Conservation (phyloP, 1,140 invertebrate genomes). For the Drosophila nannoptera region DNA sequence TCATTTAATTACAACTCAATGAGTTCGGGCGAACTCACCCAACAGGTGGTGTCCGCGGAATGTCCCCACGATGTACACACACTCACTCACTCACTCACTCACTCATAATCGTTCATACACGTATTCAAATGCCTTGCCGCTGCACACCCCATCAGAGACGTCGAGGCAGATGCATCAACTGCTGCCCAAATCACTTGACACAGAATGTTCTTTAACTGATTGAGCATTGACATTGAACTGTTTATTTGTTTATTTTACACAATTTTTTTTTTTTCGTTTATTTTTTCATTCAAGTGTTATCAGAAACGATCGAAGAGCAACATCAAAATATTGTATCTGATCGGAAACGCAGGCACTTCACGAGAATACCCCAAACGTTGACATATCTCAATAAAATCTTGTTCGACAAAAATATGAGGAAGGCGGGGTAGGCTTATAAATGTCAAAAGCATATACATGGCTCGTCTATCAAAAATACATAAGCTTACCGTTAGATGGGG, state of each 20-base stretch:
- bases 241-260: slow-evolving; percentile 10
- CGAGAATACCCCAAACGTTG: slow-evolving; percentile 45
- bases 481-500: slow-evolving; percentile 41
- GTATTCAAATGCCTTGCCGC: slow-evolving; percentile 5
- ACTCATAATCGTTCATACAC: too few species aligned
- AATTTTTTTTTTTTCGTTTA: neutral
- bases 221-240: slow-evolving; percentile 72
- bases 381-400: slow-evolving; percentile 47
- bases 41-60: slow-evolving; percentile 57
- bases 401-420: slow-evolving; percentile 16
- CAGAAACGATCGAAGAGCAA: slow-evolving; percentile 15
- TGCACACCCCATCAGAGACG: neutral
- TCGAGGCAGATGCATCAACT: slow-evolving; percentile 42
- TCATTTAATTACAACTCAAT: slow-evolving; percentile 71
- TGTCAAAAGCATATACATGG: slow-evolving; percentile 16
- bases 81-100: slow-evolving; percentile 20
- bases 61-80: neutral
- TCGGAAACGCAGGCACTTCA: slow-evolving; percentile 33
- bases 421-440: slow-evolving; percentile 29
- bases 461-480: slow-evolving; percentile 36
- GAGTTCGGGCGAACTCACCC: slow-evolving; percentile 65
- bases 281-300: slow-evolving; percentile 27
- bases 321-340: slow-evolving; percentile 12
- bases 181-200: slow-evolving; percentile 45
- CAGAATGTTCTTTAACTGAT: slow-evolving; percentile 54